These are phyloP conservation scores for Drosophila atroscutellata DNA, from an alignment of 2,888 invertebrate genomes.

Conservation along the genomic window DNA sequence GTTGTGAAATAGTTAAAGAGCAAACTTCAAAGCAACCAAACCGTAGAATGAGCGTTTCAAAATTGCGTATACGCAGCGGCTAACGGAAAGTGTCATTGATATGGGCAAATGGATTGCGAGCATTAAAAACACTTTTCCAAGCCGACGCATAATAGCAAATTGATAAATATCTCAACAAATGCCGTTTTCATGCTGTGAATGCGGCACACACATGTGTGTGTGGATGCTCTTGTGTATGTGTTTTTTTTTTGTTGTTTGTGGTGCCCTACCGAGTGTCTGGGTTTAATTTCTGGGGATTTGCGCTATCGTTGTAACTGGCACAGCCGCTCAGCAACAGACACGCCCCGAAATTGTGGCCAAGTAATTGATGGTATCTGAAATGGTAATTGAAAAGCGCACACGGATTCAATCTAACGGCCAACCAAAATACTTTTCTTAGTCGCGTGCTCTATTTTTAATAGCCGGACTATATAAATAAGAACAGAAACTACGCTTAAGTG, in stretches of 20 bases:
- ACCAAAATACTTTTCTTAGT: neutral
- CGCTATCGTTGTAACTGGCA: conserved; percentile 23
- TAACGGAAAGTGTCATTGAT: conserved; percentile 12
- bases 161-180: conserved; percentile 56
- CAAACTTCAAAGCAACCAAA: neutral
- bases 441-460: neutral
- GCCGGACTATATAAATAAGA: neutral
- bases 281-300: conserved; percentile 49
- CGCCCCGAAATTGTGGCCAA: neutral
- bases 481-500: neutral
- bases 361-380: conserved; percentile 41
- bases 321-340: conserved; percentile 4
- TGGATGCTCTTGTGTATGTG: neutral
- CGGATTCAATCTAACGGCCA: conserved; percentile 10
- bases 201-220: neutral
- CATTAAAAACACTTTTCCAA: conserved; percentile 65
- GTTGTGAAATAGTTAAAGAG: neutral
- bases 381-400: conserved; percentile 41
- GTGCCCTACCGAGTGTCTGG: conserved; percentile 57
- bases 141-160: conserved; percentile 48
- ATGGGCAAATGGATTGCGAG: conserved; percentile 50
- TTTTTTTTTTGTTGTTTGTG: conserved; percentile 33
- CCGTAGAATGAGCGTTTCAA: conserved; percentile 36
- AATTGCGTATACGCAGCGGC: conserved; percentile 52
- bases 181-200: conserved; percentile 8